A percentile compares a stretch with the other conserved stretches of the same genome.
Conservation (phyloP, 2,113 vertebrate species). For the Origma solitaria region DNA sequence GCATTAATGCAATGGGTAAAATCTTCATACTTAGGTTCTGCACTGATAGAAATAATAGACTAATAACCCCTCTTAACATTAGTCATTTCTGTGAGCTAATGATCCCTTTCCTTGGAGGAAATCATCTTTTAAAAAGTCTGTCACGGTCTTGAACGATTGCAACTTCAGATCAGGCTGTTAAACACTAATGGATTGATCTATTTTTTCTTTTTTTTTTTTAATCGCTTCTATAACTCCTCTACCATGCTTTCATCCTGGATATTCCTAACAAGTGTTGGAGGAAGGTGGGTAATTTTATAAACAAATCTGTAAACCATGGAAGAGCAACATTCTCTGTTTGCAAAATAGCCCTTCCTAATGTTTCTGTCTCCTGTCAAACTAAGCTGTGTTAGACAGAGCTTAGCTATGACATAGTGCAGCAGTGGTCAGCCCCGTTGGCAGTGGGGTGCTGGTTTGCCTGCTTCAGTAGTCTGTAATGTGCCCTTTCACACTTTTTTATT, state of each 20-base stretch:
- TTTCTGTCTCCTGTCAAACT: neutral
- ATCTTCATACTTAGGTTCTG: neutral
- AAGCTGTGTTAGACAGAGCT: neutral
- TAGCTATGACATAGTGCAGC: neutral
- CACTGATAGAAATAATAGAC: neutral
- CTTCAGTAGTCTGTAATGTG: neutral
- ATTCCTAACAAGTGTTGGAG: neutral
- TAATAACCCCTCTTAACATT: neutral
- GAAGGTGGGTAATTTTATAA: neutral
- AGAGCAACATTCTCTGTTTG: neutral
- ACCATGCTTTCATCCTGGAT: neutral
- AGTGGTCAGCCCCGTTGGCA: neutral
- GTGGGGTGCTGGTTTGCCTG: neutral
- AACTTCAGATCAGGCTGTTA: neutral
- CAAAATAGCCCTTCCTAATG: neutral
- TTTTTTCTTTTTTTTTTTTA: neutral
- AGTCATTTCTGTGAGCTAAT: constrained; percentile 26
- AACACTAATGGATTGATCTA: neutral
- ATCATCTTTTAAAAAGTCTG: neutral
- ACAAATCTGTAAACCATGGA: neutral
- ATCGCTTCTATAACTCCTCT: neutral
- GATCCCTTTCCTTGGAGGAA: constrained; percentile 23
- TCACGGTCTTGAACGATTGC: neutral
- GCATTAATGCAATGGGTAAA: neutral
- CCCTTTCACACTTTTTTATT: neutral